A percentile compares a stretch with the other conserved stretches of the same genome.
These are phyloP conservation scores for Aix galericulata DNA, from an alignment of 2,113 vertebrate species.

Conservation along the genomic window DNA sequence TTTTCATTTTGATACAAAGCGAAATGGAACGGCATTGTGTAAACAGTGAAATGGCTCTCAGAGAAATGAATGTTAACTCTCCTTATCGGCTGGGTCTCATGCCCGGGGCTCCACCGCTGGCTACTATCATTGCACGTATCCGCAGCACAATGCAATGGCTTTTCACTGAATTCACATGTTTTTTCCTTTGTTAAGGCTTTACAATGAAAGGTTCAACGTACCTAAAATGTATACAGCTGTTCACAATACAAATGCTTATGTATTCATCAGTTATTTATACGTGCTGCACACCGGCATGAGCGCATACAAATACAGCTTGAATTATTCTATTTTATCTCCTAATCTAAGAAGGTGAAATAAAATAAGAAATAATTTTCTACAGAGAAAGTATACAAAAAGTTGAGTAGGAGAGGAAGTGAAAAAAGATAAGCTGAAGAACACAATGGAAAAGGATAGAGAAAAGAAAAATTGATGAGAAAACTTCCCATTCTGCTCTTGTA, in stretches of 20 bases:
- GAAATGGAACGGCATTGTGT: background rate
- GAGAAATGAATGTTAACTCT: background rate
- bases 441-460: background rate
- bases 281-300: background rate
- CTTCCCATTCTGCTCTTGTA: background rate
- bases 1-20: accelerated
- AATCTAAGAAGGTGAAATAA: background rate
- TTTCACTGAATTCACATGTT: background rate
- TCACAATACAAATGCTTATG: background rate
- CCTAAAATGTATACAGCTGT: background rate
- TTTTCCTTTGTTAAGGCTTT: background rate
- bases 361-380: background rate
- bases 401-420: background rate
- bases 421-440: background rate
- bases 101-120: background rate
- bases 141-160: background rate
- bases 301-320: background rate
- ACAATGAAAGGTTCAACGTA: background rate
- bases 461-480: background rate
- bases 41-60: background rate
- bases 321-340: background rate
- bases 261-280: background rate
- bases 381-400: background rate
- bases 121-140: no score
- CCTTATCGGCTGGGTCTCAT: accelerated